Conservation (phyloP, 2,113 vertebrate genomes). For the Tachysurus vachellii region DNA sequence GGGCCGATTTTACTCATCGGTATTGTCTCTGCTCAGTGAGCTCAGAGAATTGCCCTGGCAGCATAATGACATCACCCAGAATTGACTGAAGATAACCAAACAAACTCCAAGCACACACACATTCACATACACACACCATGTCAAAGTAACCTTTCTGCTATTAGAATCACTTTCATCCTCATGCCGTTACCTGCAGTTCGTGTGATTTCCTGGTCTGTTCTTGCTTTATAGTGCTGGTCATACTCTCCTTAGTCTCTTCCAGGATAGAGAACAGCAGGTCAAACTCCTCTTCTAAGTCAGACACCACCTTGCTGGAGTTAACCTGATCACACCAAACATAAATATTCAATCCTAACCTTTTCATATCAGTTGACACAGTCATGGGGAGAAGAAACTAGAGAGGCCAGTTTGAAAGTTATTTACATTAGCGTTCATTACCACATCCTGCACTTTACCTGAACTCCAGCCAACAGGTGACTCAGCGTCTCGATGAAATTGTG, state of each 20-base stretch:
- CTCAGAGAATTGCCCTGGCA: conserved; percentile 51
- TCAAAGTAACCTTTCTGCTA: not conserved
- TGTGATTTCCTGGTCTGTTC: conserved; percentile 82
- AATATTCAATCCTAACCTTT: not conserved
- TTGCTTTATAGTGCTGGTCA: conserved; percentile 80
- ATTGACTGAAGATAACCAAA: conserved; percentile 16
- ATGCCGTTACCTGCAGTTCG: conserved; percentile 81
- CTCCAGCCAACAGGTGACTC: conserved; percentile 76
- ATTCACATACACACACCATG: conserved; percentile 12
- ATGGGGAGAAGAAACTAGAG: not conserved
- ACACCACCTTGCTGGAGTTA: conserved; percentile 82
- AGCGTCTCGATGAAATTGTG: conserved; percentile 86
- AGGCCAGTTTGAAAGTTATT: not conserved
- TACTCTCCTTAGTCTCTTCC: conserved; percentile 83
- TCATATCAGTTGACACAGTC: not conserved
- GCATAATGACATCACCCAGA: conserved; percentile 54
- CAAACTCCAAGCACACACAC: conserved; percentile 31
- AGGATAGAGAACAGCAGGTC: conserved; percentile 81
- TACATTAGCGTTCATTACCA: not conserved
- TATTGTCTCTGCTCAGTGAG: conserved; percentile 57
- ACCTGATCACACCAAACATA: conserved; percentile 70
- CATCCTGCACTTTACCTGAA: conserved; percentile 77
- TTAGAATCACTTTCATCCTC: not conserved
- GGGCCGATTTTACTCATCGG: conserved; percentile 46
- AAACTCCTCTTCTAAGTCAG: conserved; percentile 89